These are phyloP conservation scores for Euclidia mi DNA, from an alignment of 2,888 invertebrate genomes.

Conservation along the genomic window DNA sequence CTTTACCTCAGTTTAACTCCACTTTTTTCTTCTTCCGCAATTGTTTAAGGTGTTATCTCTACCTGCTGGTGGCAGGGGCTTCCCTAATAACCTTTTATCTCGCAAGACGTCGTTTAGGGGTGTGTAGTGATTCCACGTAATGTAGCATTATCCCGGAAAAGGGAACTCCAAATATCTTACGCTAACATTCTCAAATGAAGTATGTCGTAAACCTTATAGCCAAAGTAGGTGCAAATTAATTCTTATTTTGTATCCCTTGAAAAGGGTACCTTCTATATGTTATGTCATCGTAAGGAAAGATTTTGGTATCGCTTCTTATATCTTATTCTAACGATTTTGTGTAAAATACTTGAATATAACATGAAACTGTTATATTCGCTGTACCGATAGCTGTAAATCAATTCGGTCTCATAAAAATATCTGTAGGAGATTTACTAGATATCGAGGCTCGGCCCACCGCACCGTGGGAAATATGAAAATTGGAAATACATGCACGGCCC, in stretches of 20 bases:
- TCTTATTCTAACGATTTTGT: constrained; percentile 31
- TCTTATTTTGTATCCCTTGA: too few relatives aligned
- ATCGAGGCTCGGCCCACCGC: constrained; percentile 66
- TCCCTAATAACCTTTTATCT: constrained; percentile 53
- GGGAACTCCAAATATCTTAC: constrained; percentile 13
- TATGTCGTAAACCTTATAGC: background rate
- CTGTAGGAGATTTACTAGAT: constrained; percentile 79
- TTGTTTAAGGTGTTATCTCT: constrained; percentile 58
- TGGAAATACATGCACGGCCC: constrained; percentile 78
- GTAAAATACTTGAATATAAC: constrained; percentile 50
- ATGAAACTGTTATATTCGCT: constrained; percentile 52
- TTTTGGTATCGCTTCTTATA: constrained; percentile 3
- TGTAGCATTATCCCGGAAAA: constrained; percentile 31
- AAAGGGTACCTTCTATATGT: too few relatives aligned
- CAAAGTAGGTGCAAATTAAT: too few relatives aligned
- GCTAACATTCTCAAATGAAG: background rate
- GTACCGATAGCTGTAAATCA: constrained; percentile 72
- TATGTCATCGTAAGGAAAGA: background rate
- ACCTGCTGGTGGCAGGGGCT: constrained; percentile 34
- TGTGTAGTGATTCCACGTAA: constrained; percentile 46
- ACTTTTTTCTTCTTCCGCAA: constrained; percentile 58
- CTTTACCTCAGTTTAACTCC: constrained; percentile 62
- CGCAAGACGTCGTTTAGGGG: constrained; percentile 36
- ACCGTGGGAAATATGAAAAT: constrained; percentile 87
- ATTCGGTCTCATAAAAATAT: constrained; percentile 83